Conservation (phyloP, 2,797 vertebrate genomes). For the Natrix natrix region DNA sequence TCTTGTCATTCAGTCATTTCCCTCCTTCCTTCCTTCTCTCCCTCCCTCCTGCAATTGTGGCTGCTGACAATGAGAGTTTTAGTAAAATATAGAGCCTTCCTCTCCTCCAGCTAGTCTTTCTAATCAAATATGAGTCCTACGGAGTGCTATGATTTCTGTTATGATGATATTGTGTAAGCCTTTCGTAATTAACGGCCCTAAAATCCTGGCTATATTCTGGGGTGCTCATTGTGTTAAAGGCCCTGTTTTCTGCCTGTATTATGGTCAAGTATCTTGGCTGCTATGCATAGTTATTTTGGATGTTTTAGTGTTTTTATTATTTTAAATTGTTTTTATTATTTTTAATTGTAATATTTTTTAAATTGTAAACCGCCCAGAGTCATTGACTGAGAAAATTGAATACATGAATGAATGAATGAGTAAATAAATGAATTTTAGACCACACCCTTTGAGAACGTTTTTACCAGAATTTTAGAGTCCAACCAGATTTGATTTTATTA, state of each 20-base stretch:
- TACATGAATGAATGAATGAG: background rate
- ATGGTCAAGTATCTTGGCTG: background rate
- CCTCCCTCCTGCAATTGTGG: background rate
- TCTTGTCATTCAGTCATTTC: background rate
- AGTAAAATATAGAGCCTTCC: background rate
- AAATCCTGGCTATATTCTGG: background rate
- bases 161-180: background rate
- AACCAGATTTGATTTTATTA: background rate
- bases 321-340: background rate
- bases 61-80: background rate
- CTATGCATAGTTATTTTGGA: background rate
- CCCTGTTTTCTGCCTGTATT: background rate
- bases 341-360: background rate
- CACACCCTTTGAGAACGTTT: background rate
- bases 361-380: background rate
- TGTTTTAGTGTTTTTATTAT: background rate
- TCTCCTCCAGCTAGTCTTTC: background rate
- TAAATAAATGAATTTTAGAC: background rate
- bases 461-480: background rate
- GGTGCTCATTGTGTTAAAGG: background rate
- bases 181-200: background rate
- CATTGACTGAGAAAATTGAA: background rate
- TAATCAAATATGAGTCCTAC: background rate
- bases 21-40: too few species aligned
- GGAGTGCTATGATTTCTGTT: background rate